Conservation (phyloP, 2,888 invertebrate genomes). For the Thumatha senex region DNA sequence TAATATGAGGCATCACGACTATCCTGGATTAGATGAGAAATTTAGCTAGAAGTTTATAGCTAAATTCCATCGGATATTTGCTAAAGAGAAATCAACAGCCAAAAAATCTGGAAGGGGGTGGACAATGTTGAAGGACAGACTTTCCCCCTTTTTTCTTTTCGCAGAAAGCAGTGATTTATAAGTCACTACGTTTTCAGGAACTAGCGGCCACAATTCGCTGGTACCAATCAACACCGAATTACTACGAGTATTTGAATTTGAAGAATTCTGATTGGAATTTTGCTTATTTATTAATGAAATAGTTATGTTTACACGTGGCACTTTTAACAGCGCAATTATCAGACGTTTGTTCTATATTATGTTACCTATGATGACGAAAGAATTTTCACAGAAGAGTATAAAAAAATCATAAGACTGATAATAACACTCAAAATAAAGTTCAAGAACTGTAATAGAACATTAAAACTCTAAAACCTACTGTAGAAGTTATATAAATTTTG, state of each 20-base stretch:
- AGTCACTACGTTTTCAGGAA: constrained; percentile 58
- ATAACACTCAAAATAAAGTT: constrained; percentile 3
- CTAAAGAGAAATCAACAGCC: constrained; percentile 55
- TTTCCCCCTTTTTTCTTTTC: too few species aligned
- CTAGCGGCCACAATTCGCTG: constrained; percentile 53
- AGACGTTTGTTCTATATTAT: background rate
- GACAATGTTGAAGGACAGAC: constrained; percentile 41
- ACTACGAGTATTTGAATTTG: constrained; percentile 14
- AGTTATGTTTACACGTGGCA: background rate
- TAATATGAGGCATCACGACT: background rate
- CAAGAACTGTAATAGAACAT: background rate
- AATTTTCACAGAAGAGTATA: background rate
- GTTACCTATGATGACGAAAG: background rate
- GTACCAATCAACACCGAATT: constrained; percentile 46
- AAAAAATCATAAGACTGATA: background rate
- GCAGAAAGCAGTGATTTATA: too few species aligned
- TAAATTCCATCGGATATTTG: constrained; percentile 1
- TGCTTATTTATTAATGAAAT: constrained; percentile 5
- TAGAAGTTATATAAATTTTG: constrained; percentile 39
- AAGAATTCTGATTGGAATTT: constrained; percentile 15
- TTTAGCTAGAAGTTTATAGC: too few species aligned
- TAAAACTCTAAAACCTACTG: constrained; percentile 5
- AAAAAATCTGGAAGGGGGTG: constrained; percentile 42
- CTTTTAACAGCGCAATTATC: background rate
- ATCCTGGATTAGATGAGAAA: too few species aligned